A percentile compares a stretch with the other conserved stretches of the same genome.
phyloP scores from a whole-genome alignment of 2,113 vertebrate species.

The Pluvialis apricaria region DNA sequence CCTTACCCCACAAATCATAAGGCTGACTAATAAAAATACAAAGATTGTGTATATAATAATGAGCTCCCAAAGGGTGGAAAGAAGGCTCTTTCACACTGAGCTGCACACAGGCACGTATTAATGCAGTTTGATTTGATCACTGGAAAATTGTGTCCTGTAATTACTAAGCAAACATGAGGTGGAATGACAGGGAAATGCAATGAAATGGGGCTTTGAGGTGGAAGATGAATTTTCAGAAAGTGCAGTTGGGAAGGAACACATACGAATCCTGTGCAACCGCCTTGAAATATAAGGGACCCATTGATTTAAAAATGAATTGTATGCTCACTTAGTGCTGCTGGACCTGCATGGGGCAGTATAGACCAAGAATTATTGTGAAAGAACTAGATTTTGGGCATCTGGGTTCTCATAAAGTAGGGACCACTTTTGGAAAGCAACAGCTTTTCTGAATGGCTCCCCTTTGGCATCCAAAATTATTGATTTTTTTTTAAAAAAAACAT shows the following conservation, averaged over 20 bases:
- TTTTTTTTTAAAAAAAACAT: background rate
- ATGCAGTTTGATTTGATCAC: constrained; percentile 51
- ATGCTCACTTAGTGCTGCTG: background rate
- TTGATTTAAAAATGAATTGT: background rate
- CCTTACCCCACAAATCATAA: constrained; percentile 56
- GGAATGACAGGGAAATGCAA: constrained; percentile 40
- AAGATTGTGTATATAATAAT: constrained; percentile 55
- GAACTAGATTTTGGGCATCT: background rate
- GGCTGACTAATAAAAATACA: constrained; percentile 56
- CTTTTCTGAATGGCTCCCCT: background rate
- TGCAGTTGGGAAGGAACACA: background rate
- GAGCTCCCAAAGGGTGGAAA: constrained; percentile 53
- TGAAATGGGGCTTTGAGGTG: constrained; percentile 43
- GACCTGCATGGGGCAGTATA: constrained; percentile 43
- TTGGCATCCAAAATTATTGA: background rate
- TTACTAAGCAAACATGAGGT: constrained; percentile 43
- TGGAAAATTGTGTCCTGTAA: constrained; percentile 61
- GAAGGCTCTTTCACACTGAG: constrained; percentile 35
- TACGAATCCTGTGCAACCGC: background rate
- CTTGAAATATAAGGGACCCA: background rate
- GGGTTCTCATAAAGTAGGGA: background rate
- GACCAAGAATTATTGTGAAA: background rate
- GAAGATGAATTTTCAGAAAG: constrained; percentile 38
- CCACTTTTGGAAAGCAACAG: background rate
- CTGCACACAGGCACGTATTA: constrained; percentile 26